A percentile compares a stretch with the other conserved stretches of the same genome.
Evolutionary conservation across 2,797 vertebrate genomes (phyloP).

Genomic region (Platalea minor): DNA sequence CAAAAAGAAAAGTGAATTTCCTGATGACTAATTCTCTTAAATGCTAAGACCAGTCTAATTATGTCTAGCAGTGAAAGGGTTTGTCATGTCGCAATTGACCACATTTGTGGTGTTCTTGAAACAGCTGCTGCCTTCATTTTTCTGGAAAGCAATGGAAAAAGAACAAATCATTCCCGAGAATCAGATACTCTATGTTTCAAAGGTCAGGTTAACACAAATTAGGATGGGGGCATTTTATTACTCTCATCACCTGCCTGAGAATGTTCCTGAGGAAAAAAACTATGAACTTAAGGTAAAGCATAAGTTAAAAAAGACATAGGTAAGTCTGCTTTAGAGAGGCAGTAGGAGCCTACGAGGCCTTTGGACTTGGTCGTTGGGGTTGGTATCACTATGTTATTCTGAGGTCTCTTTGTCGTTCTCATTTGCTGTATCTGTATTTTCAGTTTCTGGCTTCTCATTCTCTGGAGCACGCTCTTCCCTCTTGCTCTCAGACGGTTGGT

Average conservation of each 20-base stretch:
- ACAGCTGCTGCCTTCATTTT: neutral
- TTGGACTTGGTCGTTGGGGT: neutral
- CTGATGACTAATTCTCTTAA: neutral
- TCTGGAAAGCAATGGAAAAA: neutral
- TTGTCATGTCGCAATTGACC: neutral
- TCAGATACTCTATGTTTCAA: accelerated
- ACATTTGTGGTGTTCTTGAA: neutral
- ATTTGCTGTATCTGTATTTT: accelerated
- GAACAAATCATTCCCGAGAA: accelerated
- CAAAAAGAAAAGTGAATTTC: neutral
- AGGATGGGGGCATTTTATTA: neutral
- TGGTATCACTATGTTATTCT: accelerated
- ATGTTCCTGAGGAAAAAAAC: neutral
- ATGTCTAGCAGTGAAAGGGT: neutral
- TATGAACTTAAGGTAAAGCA: neutral
- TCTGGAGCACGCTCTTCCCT: neutral
- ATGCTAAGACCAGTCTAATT: neutral
- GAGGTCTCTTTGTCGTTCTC: neutral
- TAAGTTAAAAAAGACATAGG: neutral
- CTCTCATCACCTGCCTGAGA: neutral
- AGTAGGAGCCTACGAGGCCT: neutral
- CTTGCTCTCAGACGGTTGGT: accelerated
- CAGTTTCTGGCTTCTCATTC: neutral
- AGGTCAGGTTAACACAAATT: neutral
- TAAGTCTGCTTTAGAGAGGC: neutral